Evolutionary conservation across 2,888 invertebrate genomes (phyloP).

Genomic region (Mesoligia furuncula): DNA sequence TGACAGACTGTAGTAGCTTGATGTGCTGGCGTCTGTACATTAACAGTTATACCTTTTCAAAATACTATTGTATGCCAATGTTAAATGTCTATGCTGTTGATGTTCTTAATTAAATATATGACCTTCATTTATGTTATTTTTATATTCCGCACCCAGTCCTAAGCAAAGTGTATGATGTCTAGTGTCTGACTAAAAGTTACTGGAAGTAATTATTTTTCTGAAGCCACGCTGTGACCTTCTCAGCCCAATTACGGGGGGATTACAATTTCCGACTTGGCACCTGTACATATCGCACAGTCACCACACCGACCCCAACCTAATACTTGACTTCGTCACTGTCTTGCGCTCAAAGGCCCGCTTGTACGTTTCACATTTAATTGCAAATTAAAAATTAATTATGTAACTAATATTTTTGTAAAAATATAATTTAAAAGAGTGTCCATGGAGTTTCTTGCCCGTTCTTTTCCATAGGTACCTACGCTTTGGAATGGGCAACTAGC

Average conservation of each 20-base stretch:
- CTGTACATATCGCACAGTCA: not conserved
- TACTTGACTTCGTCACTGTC: not conserved
- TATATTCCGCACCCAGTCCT: not conserved
- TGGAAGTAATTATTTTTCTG: conserved; percentile 10
- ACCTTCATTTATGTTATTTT: not conserved
- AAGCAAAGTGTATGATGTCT: not conserved
- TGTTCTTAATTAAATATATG: not conserved
- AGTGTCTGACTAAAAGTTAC: not conserved
- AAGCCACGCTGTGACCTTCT: not conserved
- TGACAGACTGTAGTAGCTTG: too few species aligned
- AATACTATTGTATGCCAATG: not conserved
- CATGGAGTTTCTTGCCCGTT: too few species aligned
- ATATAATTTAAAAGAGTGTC: too few species aligned
- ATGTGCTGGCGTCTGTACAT: not conserved
- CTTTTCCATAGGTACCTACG: too few species aligned
- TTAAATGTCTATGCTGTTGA: not conserved
- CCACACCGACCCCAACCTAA: not conserved
- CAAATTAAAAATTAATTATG: too few species aligned
- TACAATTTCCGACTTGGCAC: conserved; percentile 13
- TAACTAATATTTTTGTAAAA: too few species aligned
- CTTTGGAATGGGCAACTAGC: too few species aligned
- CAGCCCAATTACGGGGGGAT: conserved; percentile 3
- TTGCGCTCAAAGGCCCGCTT: not conserved
- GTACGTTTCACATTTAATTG: too few species aligned
- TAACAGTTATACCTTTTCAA: not conserved